Base-by-base conservation (phyloP, 2,113 vertebrate species). In the Chlorocebus sabaeus region DNA sequence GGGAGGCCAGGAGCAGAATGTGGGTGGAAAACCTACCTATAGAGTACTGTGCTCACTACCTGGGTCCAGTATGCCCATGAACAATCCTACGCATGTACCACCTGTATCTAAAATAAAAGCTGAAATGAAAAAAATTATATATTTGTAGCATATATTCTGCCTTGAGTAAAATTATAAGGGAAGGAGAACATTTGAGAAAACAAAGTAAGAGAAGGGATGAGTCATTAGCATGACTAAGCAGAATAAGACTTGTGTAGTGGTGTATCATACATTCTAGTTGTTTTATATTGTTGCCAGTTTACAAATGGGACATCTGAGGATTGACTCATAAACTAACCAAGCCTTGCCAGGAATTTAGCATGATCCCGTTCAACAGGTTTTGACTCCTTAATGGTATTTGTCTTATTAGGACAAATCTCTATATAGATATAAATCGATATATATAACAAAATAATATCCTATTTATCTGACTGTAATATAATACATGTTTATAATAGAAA, bases 171-270 rank as follows among this genome's bases (percentile, higher is more conserved):
- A 89, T 96, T 96, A 22, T 23, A 88, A 68, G 85, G 83, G 59
- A 80, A 90, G 55, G 61, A 92, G 55, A 95, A 50, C 38, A 79
- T 81, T 86, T 80, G 92, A 92, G 72, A 96, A 97, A 97, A 75
- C 68, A 43, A 52, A 86, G 6, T 32, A 68, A 61, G 72, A 80
- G 55, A 87, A 83, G 79, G 84, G 7, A 76, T 96, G 93, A 98
- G 81, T 96, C 97, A 95, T 67, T 57, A 59, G 72, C 18, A 22
- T 98, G 97, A 98, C 82, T 97, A 89, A 98, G 97, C 92, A 95
- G 68, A 88, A 13, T 79, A 52, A 80, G 90, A 52, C 81, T 80
- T 86, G 50, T 14, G 32, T 79, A 80, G 48, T 48, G 76, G 61
- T 52, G 32, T 55, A 55, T 61, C 45, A 2, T 64, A n/a, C 38